phyloP scores from a whole-genome alignment of 2,888 invertebrate genomes.

The Heliconius cydno region DNA sequence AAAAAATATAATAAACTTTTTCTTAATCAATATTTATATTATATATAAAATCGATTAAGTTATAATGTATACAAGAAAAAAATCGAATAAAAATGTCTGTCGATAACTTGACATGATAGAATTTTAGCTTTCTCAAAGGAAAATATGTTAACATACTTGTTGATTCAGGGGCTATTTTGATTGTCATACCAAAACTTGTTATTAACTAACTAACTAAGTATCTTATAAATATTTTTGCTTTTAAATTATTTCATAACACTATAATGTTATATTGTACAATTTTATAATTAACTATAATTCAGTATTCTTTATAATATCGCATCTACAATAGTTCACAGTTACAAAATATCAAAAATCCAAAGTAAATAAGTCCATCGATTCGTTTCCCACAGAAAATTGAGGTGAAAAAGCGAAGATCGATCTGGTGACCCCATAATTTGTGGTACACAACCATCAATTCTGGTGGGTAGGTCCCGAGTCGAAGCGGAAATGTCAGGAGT shows the following conservation, averaged over 20 bases:
- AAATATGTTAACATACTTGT: background rate
- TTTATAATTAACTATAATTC: background rate
- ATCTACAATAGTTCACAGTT: background rate
- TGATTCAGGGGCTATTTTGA: background rate
- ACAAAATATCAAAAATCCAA: background rate
- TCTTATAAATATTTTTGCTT: too few species aligned
- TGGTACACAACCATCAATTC: constrained; percentile 13
- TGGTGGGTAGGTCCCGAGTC: constrained; percentile 1
- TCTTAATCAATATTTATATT: background rate
- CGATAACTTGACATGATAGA: background rate
- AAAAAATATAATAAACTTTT: background rate
- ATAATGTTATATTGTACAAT: background rate
- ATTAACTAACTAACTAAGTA: background rate
- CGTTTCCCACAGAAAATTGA: constrained; percentile 9
- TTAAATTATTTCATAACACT: too few species aligned
- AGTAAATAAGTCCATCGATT: background rate
- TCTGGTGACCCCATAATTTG: constrained; percentile 24
- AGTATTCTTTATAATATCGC: background rate
- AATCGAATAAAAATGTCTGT: background rate
- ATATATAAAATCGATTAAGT: background rate
- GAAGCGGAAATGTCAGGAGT: constrained; percentile 41
- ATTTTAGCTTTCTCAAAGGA: background rate
- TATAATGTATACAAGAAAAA: background rate
- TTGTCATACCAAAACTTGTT: background rate
- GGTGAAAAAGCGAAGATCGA: constrained; percentile 4